Base-by-base conservation (phyloP, 2,888 invertebrate species). In the Pandemis corylana region DNA sequence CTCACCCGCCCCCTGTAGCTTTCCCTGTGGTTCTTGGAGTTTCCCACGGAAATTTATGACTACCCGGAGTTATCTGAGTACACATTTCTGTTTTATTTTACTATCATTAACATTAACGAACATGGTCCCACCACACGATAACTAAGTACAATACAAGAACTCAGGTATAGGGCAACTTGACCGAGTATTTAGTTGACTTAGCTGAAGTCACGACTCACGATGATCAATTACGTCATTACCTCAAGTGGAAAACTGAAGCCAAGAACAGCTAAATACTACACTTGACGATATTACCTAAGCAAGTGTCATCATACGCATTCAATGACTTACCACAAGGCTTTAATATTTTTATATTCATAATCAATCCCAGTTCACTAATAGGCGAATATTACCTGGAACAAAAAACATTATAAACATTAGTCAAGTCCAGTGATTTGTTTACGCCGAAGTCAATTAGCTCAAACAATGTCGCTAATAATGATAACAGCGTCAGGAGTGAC, bases 401-500 rank as follows among this genome's bases (percentile, higher is more conserved):
- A 92, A 89, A 89, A 71, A 86, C 84, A 89, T 87, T 85, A 85
- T 84, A 88, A 88, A 87, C 75, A 88, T 91, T 88, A 90, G 87
- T 86, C 80, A 84, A 84, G 87, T 84, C 82, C 83, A 79, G 83
- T 85, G 87, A 91, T 91, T 92, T 90, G 90, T 91, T 89, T 87
- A 88, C 88, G 86, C 80, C 82, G 84, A 84, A 88, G 88, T 89
- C 88, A 90, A 90, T 91, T 89, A 90, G 87, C 80, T 83, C 85
- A 86, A 89, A 90, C 90, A 92, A 90, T 91, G 90, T 90, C 89
- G 83, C 87, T 89, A 90, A 90, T 91, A 90, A 91, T 88, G 90
- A 92, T 91, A 90, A 91, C 89, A 87, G 88, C 85, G 84, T 84
- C 84, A 86, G 87, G 89, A 93, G 90, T 93, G 93, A 93, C 90